Evolutionary conservation across 2,888 invertebrate genomes (phyloP).

Genomic region (Leucoptera coffeella): DNA sequence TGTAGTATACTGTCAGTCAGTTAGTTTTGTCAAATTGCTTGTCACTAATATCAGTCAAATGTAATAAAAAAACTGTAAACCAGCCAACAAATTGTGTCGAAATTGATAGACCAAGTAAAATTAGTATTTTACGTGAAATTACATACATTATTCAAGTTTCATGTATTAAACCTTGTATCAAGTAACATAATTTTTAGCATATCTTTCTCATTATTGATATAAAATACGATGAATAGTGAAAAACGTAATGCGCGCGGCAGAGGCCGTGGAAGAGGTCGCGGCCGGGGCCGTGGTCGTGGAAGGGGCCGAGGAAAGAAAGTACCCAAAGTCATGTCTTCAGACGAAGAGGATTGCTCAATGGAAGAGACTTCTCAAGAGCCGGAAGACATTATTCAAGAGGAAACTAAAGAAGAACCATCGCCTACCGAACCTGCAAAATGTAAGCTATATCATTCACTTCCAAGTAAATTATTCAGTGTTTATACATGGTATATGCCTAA

Average conservation of each 20-base stretch:
- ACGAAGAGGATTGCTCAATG: constrained; percentile 46
- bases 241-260: constrained; percentile 65
- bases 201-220: constrained; percentile 1
- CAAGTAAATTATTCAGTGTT: too few species aligned
- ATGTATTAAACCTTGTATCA: too few species aligned
- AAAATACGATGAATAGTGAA: constrained; percentile 49
- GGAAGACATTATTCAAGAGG: constrained; percentile 36
- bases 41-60: too few species aligned
- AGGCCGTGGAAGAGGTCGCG: constrained; percentile 72
- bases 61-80: too few species aligned
- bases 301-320: constrained; percentile 70
- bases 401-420: constrained; percentile 35
- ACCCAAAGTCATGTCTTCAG: constrained; percentile 62
- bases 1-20: too few species aligned
- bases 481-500: too few species aligned
- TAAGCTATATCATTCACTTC: constrained; percentile 16
- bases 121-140: too few species aligned
- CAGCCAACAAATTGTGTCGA: too few species aligned
- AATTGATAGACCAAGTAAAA: too few species aligned
- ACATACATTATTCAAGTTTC: too few species aligned
- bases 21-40: too few species aligned
- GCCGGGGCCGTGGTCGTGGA: constrained; percentile 66
- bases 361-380: constrained; percentile 48
- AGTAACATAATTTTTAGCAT: too few species aligned
- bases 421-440: constrained; percentile 48